Conservation (phyloP, 2,797 vertebrate species). For the Hippoglossus hippoglossus region DNA sequence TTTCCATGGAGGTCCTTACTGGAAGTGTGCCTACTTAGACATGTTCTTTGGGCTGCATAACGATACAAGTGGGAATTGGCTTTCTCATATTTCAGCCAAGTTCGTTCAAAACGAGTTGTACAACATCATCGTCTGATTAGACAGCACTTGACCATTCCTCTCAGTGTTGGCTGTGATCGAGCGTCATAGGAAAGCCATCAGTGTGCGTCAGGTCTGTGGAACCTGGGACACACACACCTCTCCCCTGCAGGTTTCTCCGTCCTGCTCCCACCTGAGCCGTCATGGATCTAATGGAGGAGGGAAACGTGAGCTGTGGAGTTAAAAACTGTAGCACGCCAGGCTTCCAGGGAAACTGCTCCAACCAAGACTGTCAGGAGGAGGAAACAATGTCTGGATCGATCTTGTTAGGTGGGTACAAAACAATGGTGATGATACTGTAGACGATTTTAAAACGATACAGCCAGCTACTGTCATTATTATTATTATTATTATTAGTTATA, state of each 20-base stretch:
- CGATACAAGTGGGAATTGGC: no score
- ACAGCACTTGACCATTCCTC: background rate
- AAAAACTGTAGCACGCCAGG: constrained; percentile 48
- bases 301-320: constrained; percentile 54
- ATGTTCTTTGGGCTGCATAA: no score
- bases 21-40: no score
- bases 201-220: constrained; percentile 57
- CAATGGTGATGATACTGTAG: no score
- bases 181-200: constrained; percentile 75
- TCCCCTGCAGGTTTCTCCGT: constrained; percentile 12
- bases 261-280: background rate
- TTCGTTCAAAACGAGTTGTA: no score
- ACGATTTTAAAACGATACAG: no score
- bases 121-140: no score
- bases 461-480: no score
- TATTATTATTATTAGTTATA: no score
- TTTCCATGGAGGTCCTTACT: no score
- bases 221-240: constrained; percentile 41
- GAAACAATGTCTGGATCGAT: constrained; percentile 66
- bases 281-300: constrained; percentile 54
- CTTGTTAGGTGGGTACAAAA: no score
- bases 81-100: no score
- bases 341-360: constrained; percentile 54
- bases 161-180: constrained; percentile 36
- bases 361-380: constrained; percentile 55